These are phyloP conservation scores for Acyrthosiphon pisum DNA, from an alignment of 1,140 invertebrate genomes.

Conservation along the genomic window DNA sequence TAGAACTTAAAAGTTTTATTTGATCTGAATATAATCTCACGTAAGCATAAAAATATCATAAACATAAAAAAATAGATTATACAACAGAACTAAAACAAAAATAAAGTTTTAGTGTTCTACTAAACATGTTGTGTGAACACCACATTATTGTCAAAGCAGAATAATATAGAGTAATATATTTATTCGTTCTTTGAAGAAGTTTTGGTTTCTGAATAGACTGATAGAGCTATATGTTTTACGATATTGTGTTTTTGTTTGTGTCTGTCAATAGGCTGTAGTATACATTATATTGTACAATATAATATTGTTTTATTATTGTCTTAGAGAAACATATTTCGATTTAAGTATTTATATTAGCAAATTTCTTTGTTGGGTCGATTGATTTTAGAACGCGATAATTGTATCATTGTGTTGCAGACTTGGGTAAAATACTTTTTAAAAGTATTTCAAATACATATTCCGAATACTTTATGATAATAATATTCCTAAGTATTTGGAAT, in stretches of 20 bases:
- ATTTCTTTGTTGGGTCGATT: background rate
- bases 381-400: background rate
- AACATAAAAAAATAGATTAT: background rate
- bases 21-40: background rate
- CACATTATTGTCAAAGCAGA: background rate
- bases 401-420: too few relatives aligned
- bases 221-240: background rate
- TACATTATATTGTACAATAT: background rate
- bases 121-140: background rate
- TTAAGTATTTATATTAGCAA: background rate
- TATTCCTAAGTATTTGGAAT: too few relatives aligned
- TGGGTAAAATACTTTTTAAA: too few relatives aligned
- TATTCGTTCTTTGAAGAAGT: background rate
- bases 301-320: background rate
- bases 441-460: too few relatives aligned
- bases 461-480: too few relatives aligned
- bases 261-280: background rate
- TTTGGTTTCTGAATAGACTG: background rate
- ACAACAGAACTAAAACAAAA: background rate
- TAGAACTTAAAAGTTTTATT: background rate
- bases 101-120: background rate
- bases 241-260: background rate
- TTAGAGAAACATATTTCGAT: background rate
- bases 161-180: background rate
- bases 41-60: background rate